phyloP scores from a whole-genome alignment of 1,140 invertebrate species.

The Leptinotarsa texana region DNA sequence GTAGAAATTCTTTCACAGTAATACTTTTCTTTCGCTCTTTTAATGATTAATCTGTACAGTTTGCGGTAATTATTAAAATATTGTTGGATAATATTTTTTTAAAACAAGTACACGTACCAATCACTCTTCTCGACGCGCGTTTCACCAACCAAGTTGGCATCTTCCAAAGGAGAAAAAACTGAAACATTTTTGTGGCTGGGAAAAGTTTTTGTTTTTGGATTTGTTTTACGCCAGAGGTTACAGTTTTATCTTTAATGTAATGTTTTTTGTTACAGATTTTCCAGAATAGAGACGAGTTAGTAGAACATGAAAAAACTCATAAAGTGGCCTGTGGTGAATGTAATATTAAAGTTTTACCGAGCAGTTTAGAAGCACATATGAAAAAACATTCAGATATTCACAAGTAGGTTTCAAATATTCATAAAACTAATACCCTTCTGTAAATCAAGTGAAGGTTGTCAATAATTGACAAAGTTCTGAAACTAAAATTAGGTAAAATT shows the following conservation, averaged over 20 bases:
- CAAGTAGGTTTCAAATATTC: slow-evolving; percentile 25
- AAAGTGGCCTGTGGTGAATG: slow-evolving; percentile 29
- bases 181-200: too few species aligned
- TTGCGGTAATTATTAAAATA: too few species aligned
- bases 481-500: too few species aligned
- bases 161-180: not conserved
- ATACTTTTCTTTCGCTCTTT: too few species aligned
- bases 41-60: too few species aligned
- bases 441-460: too few species aligned
- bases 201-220: too few species aligned
- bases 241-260: not conserved
- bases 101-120: not conserved
- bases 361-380: slow-evolving; percentile 29
- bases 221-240: too few species aligned
- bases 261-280: slow-evolving; percentile 21
- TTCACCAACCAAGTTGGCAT: not conserved
- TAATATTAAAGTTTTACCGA: slow-evolving; percentile 26
- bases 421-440: too few species aligned
- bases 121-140: not conserved
- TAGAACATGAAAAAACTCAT: slow-evolving; percentile 30
- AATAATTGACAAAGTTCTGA: too few species aligned
- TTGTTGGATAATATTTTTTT: too few species aligned
- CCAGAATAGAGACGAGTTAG: slow-evolving; percentile 17
- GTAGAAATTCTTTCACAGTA: too few species aligned
- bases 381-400: slow-evolving; percentile 32